Conservation (phyloP, 2,797 vertebrate genomes). For the Gobio occitaniae region DNA sequence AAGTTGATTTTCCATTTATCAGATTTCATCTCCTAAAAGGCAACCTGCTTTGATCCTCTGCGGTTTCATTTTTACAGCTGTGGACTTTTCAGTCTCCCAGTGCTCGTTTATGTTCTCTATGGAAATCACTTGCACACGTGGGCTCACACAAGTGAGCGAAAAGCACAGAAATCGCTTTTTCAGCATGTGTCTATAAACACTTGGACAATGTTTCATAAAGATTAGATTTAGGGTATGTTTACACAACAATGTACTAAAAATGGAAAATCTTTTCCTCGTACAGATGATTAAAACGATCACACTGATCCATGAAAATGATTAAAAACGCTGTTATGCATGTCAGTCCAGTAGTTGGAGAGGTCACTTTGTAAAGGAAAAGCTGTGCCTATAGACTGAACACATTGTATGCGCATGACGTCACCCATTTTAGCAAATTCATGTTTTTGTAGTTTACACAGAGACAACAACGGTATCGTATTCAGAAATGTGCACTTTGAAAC, state of each 20-base stretch:
- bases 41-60: slow-evolving; percentile 65
- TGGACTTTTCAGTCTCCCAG: slow-evolving; percentile 56
- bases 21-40: slow-evolving; percentile 68
- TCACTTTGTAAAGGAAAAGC: too few relatives aligned
- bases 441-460: not conserved
- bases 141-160: slow-evolving; percentile 44
- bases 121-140: slow-evolving; percentile 17
- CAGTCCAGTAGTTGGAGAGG: not conserved
- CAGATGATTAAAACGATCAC: too few relatives aligned
- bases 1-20: slow-evolving; percentile 67
- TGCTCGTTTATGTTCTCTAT: slow-evolving; percentile 55
- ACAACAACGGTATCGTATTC: not conserved
- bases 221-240: not conserved
- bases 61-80: slow-evolving; percentile 70
- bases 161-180: slow-evolving; percentile 19
- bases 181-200: slow-evolving; percentile 70
- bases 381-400: too few relatives aligned
- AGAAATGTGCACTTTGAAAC: not conserved
- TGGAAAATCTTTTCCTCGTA: not conserved
- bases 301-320: not conserved
- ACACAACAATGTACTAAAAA: not conserved
- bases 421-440: too few relatives aligned
- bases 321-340: not conserved
- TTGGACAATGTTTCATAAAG: slow-evolving; percentile 52
- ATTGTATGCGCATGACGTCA: too few relatives aligned